phyloP scores from a whole-genome alignment of 2,888 invertebrate species.

The Melanostoma mellinum region DNA sequence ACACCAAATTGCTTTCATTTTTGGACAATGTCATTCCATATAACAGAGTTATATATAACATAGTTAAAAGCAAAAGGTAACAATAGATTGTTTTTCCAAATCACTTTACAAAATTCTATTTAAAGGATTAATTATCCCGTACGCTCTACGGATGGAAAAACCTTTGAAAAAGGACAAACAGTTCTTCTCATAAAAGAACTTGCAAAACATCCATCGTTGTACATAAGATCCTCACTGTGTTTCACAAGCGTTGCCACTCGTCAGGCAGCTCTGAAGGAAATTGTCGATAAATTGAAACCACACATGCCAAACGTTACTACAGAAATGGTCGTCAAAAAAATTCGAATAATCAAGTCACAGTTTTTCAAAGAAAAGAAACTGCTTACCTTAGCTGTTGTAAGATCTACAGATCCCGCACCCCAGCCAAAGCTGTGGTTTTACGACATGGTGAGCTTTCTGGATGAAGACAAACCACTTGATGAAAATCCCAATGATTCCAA shows the following conservation, averaged over 20 bases:
- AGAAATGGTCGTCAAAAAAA: constrained; percentile 5
- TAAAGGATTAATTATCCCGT: not conserved
- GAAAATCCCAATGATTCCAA: not conserved
- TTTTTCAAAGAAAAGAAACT: constrained; percentile 10
- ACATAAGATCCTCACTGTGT: not conserved
- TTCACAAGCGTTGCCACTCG: not conserved
- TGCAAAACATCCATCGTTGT: constrained; percentile 6
- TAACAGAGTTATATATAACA: not conserved
- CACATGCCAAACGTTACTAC: not conserved
- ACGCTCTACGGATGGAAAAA: not conserved
- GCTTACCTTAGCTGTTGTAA: not conserved
- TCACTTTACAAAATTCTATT: not conserved
- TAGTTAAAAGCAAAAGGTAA: not conserved
- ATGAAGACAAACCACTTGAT: not conserved
- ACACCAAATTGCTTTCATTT: not conserved
- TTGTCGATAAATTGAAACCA: not conserved
- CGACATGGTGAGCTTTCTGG: constrained; percentile 9
- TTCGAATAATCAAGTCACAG: constrained; percentile 13
- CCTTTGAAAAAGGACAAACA: constrained; percentile 15
- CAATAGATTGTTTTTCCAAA: not conserved
- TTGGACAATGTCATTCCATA: not conserved
- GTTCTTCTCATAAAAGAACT: constrained; percentile 19
- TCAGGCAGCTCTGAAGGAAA: constrained; percentile 1
- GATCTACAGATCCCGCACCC: not conserved
- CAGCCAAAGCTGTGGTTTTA: constrained; percentile 36